Evolutionary conservation across 2,888 invertebrate species (phyloP).

Genomic region (Drepanosiphum platanoidis): DNA sequence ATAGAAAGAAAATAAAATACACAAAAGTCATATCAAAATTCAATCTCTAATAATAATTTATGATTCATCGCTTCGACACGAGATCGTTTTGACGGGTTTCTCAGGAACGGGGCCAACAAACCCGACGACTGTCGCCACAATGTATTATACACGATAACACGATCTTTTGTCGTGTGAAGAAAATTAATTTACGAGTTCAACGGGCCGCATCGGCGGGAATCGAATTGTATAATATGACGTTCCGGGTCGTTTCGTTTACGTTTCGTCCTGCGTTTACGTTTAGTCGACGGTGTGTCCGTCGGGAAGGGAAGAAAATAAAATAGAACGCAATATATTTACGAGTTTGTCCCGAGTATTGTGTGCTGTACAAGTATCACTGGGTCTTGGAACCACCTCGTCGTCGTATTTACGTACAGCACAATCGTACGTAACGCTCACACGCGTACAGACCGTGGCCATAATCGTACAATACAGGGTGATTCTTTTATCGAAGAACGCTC

Average conservation of each 20-base stretch:
- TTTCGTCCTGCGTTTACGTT: not conserved
- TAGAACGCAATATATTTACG: constrained; percentile 23
- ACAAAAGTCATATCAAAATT: too few relatives aligned
- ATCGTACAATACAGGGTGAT: too few relatives aligned
- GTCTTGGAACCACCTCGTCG: not conserved
- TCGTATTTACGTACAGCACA: not conserved
- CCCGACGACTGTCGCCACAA: not conserved
- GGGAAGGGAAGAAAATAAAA: not conserved
- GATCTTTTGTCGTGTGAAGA: not conserved
- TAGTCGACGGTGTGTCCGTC: too few relatives aligned
- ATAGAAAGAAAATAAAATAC: too few relatives aligned
- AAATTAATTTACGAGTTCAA: constrained; percentile 8
- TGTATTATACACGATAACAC: not conserved
- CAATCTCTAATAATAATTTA: not conserved
- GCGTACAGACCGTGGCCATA: too few relatives aligned
- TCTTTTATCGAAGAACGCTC: too few relatives aligned
- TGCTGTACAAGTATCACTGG: not conserved
- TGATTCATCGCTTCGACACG: not conserved
- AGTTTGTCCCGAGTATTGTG: not conserved
- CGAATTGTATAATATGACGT: not conserved
- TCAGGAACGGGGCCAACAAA: not conserved
- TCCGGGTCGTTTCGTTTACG: too few relatives aligned
- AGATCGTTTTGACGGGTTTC: not conserved
- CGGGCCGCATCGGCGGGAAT: not conserved
- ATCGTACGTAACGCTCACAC: not conserved